These are phyloP conservation scores for Pao palembangensis DNA, from an alignment of 2,113 vertebrate genomes.

Conservation along the genomic window DNA sequence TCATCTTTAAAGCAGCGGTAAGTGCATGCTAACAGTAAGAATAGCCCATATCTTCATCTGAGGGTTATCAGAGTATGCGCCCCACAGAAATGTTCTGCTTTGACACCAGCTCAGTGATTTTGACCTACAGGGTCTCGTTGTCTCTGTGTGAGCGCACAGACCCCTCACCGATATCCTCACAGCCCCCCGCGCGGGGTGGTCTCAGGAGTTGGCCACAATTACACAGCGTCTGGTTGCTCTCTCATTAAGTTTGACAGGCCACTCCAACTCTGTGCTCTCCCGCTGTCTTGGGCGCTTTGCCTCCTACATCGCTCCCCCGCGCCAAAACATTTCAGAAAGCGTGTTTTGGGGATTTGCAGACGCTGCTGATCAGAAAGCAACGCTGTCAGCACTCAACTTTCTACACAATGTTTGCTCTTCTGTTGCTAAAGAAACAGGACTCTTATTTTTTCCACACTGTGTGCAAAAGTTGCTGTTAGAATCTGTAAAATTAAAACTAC, in stretches of 20 bases:
- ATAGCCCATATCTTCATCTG: no score
- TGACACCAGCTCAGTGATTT: background rate
- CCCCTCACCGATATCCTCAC: slow-evolving; percentile 25
- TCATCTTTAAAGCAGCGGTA: no score
- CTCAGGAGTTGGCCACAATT: slow-evolving; percentile 71
- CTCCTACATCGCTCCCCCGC: slow-evolving; percentile 56
- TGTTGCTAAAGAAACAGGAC: background rate
- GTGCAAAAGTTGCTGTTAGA: background rate
- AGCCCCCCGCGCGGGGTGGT: slow-evolving; percentile 38
- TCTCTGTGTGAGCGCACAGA: slow-evolving; percentile 1
- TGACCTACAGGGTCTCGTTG: background rate
- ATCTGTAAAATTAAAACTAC: background rate
- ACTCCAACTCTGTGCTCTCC: slow-evolving; percentile 73
- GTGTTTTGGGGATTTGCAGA: background rate
- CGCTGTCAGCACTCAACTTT: no score
- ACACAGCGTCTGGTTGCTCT: slow-evolving; percentile 75
- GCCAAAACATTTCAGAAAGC: slow-evolving; percentile 7
- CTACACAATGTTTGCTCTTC: background rate
- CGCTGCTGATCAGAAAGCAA: background rate
- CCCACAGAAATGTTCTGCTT: background rate
- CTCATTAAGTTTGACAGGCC: slow-evolving; percentile 79
- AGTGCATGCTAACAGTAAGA: no score
- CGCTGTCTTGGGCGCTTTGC: slow-evolving; percentile 56
- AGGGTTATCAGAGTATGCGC: no score
- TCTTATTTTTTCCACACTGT: no score